A percentile compares a stretch with the other conserved stretches of the same genome.
phyloP scores from a whole-genome alignment of 2,113 vertebrate species.

The Podiceps cristatus region DNA sequence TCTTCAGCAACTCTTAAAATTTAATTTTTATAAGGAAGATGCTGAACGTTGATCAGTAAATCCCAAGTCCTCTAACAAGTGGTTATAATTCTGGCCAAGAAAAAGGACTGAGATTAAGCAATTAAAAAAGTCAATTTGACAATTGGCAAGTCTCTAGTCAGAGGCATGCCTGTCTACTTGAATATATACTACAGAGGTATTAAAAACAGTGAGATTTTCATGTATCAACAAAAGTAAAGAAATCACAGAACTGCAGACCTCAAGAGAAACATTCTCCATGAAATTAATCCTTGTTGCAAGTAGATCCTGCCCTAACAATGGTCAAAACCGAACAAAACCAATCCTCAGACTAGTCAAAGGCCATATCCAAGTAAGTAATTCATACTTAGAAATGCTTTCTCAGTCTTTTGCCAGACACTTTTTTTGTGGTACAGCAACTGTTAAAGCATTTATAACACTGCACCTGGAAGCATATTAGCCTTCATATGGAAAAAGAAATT shows the following conservation, averaged over 20 bases:
- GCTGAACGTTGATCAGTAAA: background rate
- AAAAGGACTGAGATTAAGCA: background rate
- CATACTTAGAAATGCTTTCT: background rate
- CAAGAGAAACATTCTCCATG: background rate
- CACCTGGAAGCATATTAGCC: background rate
- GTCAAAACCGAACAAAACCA: background rate
- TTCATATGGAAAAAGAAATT: background rate
- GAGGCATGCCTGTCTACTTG: background rate
- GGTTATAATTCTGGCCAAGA: background rate
- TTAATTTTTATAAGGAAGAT: background rate
- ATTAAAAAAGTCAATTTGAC: background rate
- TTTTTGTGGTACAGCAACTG: background rate
- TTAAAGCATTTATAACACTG: background rate
- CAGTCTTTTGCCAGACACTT: background rate
- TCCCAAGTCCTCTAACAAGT: background rate
- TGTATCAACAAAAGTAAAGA: background rate
- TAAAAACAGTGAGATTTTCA: background rate
- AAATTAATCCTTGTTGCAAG: background rate
- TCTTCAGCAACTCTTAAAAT: background rate
- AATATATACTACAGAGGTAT: background rate
- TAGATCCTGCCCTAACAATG: background rate
- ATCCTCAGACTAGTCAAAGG: background rate
- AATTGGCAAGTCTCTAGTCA: background rate
- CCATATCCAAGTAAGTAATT: background rate
- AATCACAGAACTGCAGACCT: background rate